These are phyloP conservation scores for Phalacrocorax carbo DNA, from an alignment of 2,113 vertebrate genomes.

Conservation along the genomic window DNA sequence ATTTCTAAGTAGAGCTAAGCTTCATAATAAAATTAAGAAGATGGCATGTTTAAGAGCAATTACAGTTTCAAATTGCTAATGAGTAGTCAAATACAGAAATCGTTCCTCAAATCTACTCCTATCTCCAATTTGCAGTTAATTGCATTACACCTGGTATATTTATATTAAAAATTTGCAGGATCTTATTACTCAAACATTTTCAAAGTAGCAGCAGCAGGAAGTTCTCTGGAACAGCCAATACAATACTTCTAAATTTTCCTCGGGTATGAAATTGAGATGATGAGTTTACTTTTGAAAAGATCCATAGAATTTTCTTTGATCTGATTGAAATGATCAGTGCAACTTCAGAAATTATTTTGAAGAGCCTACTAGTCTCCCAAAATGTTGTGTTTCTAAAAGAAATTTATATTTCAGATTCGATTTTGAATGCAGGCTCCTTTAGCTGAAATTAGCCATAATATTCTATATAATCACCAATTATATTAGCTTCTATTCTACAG, in stretches of 20 bases:
- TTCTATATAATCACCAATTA: not conserved
- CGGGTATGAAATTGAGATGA: not conserved
- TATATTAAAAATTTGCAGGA: slow-evolving; percentile 15
- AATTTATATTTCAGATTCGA: not conserved
- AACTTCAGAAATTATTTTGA: not conserved
- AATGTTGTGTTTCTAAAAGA: not conserved
- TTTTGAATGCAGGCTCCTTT: not conserved
- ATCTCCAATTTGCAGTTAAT: slow-evolving; percentile 26
- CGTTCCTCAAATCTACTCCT: not conserved
- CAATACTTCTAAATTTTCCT: not conserved
- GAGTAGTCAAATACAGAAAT: slow-evolving; percentile 26
- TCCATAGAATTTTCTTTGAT: not conserved
- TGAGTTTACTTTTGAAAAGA: not conserved
- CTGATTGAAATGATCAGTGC: not conserved
- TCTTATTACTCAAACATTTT: slow-evolving; percentile 2
- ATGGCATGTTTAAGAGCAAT: not conserved
- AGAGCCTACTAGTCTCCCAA: not conserved
- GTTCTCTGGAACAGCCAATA: not conserved
- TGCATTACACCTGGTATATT: not conserved
- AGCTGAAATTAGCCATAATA: not conserved
- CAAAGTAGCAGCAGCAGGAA: not conserved
- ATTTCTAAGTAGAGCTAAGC: not conserved
- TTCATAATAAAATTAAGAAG: slow-evolving; percentile 30
- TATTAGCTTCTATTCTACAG: not conserved
- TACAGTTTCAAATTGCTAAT: slow-evolving; percentile 22